These are phyloP conservation scores for Coenonympha glycerion DNA, from an alignment of 2,888 invertebrate genomes.

Conservation along the genomic window DNA sequence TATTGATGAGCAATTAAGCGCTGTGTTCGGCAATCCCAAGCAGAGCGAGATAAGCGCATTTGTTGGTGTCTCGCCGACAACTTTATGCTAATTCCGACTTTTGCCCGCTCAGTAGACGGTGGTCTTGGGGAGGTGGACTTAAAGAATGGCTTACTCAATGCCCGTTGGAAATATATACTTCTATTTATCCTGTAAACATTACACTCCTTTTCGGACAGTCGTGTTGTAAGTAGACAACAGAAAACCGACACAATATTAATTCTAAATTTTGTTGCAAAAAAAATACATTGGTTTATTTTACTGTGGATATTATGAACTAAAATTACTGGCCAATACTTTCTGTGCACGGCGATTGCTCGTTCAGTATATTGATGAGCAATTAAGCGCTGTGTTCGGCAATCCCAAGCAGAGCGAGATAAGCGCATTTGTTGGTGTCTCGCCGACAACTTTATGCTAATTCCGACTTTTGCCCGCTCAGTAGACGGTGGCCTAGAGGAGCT, in stretches of 20 bases:
- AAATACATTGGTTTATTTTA: too few species aligned
- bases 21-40: constrained; percentile 62
- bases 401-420: constrained; percentile 56
- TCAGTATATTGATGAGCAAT: constrained; percentile 74
- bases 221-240: too few species aligned
- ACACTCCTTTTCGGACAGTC: too few species aligned
- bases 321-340: constrained; percentile 16
- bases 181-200: too few species aligned
- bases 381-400: constrained; percentile 66
- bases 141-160: constrained; percentile 28
- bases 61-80: constrained; percentile 54
- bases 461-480: constrained; percentile 25
- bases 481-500: too few species aligned
- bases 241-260: too few species aligned
- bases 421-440: constrained; percentile 59
- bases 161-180: constrained; percentile 16
- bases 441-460: constrained; percentile 62
- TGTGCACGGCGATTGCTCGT: constrained; percentile 23
- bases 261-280: too few species aligned
- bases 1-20: constrained; percentile 74
- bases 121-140: constrained; percentile 18
- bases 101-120: constrained; percentile 29
- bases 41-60: constrained; percentile 58
- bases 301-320: too few species aligned
- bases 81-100: constrained; percentile 57